phyloP scores from a whole-genome alignment of 2,113 vertebrate genomes.

The Etheostoma spectabile region DNA sequence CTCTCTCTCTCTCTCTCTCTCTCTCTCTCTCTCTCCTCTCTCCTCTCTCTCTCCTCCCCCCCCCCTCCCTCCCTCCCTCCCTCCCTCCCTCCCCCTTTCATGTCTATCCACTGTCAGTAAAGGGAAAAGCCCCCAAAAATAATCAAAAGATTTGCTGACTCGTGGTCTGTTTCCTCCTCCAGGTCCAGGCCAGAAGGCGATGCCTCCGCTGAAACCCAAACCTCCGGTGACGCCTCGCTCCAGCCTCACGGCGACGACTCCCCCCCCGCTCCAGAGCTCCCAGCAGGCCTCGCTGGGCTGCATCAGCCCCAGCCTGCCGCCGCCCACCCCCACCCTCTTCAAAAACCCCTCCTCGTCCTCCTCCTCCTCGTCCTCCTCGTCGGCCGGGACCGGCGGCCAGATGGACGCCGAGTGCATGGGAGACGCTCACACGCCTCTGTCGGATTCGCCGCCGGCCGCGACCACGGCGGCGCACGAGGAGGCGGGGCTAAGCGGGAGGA shows the following conservation, averaged over 20 bases:
- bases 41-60: no score
- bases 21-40: no score
- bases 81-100: no score
- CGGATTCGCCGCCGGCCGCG: conserved; percentile 80
- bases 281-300: conserved; percentile 95
- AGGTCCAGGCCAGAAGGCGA: conserved; percentile 83
- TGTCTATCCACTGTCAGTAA: no score
- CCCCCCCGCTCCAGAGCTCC: conserved; percentile 91
- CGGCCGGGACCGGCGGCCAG: conserved; percentile 31
- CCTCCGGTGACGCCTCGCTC: conserved; percentile 91
- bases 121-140: no score
- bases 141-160: not conserved
- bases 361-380: conserved; percentile 52
- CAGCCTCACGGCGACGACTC: conserved; percentile 90
- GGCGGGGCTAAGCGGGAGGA: conserved; percentile 80
- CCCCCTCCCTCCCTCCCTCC: no score
- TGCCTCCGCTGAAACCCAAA: conserved; percentile 95
- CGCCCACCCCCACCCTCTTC: conserved; percentile 74
- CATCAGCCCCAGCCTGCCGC: conserved; percentile 93
- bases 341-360: conserved; percentile 85
- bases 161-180: not conserved
- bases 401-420: conserved; percentile 88
- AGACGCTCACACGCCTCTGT: conserved; percentile 84
- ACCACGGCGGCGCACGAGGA: conserved; percentile 84
- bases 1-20: no score